These are phyloP conservation scores for Conus canariensis DNA, from an alignment of 2,888 invertebrate species.

Conservation along the genomic window DNA sequence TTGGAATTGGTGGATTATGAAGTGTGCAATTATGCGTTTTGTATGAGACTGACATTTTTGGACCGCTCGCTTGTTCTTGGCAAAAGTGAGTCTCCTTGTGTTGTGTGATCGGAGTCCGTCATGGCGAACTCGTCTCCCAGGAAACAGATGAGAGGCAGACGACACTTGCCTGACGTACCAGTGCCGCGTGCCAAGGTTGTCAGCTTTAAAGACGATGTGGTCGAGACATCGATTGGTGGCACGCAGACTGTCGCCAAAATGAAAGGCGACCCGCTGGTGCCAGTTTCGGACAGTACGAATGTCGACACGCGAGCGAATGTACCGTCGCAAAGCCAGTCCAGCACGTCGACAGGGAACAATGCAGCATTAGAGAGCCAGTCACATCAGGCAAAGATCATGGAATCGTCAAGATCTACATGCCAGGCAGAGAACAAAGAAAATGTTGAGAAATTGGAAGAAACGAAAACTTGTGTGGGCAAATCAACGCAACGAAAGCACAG, in stretches of 20 bases:
- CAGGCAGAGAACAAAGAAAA: slow-evolving; percentile 37
- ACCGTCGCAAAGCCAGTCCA: not conserved
- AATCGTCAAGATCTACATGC: not conserved
- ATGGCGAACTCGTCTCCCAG: slow-evolving; percentile 42
- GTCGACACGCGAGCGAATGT: not conserved
- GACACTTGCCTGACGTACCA: slow-evolving; percentile 52
- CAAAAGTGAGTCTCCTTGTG: no score
- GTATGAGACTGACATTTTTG: not conserved
- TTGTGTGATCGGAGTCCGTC: not conserved
- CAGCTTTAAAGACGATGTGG: slow-evolving; percentile 67
- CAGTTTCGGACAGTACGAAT: slow-evolving; percentile 37
- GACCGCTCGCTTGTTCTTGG: not conserved
- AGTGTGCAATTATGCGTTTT: not conserved
- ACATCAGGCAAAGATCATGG: not conserved
- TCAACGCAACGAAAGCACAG: not conserved
- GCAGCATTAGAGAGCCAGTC: not conserved
- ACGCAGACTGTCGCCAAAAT: slow-evolving; percentile 67
- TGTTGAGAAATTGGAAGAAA: slow-evolving; percentile 22
- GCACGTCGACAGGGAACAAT: not conserved
- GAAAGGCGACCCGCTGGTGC: slow-evolving; percentile 54
- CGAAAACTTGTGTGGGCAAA: not conserved
- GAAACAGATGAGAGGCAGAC: slow-evolving; percentile 55
- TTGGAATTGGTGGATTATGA: not conserved
- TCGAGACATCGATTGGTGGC: slow-evolving; percentile 75
- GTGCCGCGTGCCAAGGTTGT: slow-evolving; percentile 59